These are phyloP conservation scores for Leontopithecus rosalia DNA, from an alignment of 2,797 vertebrate genomes.

Conservation along the genomic window DNA sequence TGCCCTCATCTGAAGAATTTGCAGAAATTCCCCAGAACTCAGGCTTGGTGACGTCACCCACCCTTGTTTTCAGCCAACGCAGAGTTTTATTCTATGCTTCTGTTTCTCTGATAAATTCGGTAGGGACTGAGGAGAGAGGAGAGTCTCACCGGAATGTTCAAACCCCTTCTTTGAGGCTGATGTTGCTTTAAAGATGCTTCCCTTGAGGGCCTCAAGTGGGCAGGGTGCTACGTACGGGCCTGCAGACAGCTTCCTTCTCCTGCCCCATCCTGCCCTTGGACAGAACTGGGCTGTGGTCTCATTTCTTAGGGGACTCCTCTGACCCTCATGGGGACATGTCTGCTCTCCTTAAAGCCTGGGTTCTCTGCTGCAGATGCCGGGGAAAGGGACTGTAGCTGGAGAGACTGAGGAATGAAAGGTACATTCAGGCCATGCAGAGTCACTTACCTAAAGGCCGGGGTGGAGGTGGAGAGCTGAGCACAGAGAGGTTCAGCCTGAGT, in stretches of 20 bases:
- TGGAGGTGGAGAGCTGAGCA: not conserved
- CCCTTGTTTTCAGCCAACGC: not conserved
- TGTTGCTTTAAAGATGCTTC: not conserved
- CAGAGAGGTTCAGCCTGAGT: not conserved
- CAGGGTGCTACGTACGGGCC: rapidly evolving
- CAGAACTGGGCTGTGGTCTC: not conserved
- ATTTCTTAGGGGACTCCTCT: not conserved
- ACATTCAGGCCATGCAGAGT: not conserved
- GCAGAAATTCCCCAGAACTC: not conserved
- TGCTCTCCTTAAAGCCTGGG: not conserved
- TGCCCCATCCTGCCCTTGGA: not conserved
- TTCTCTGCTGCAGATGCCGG: not conserved
- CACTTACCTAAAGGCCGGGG: not conserved
- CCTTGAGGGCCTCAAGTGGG: no score
- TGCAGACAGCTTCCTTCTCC: not conserved
- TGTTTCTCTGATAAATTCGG: not conserved
- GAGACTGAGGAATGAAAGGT: not conserved
- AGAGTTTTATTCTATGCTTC: not conserved
- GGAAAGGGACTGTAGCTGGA: no score
- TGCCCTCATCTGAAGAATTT: not conserved
- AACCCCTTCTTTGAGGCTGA: not conserved
- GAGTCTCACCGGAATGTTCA: not conserved
- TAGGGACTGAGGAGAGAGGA: not conserved
- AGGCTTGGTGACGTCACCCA: not conserved
- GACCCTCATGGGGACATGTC: not conserved